phyloP scores from a whole-genome alignment of 2,113 vertebrate genomes.

The Asarcornis scutulata region DNA sequence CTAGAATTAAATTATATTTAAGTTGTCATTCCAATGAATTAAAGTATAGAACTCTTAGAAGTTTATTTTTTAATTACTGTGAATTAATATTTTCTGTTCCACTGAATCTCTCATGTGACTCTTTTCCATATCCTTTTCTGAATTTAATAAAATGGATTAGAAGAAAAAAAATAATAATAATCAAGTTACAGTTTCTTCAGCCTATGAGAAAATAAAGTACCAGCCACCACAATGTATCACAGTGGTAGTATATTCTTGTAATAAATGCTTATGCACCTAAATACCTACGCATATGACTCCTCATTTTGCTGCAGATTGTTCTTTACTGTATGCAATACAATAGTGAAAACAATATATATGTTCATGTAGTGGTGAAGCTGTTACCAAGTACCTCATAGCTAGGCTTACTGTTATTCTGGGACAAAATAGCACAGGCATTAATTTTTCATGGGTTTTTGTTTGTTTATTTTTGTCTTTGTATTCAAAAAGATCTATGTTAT shows the following conservation, averaged over 20 bases:
- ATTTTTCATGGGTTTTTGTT: too few species aligned
- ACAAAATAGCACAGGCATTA: neutral
- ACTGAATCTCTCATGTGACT: neutral
- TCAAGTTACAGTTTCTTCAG: neutral
- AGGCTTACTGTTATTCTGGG: neutral
- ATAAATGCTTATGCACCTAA: neutral
- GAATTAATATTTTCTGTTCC: neutral
- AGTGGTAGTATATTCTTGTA: neutral
- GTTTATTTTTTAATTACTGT: neutral
- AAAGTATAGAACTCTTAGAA: neutral
- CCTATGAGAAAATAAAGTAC: neutral
- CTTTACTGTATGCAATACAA: neutral
- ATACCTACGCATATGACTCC: neutral
- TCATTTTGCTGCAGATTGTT: neutral
- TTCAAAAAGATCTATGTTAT: neutral
- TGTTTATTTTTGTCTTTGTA: too few species aligned
- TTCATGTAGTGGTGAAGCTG: neutral
- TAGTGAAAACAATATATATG: neutral
- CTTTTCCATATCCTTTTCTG: neutral
- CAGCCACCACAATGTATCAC: neutral
- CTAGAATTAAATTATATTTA: neutral
- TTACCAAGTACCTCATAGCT: neutral
- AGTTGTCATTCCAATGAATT: neutral
- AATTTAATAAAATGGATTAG: neutral
- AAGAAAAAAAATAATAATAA: neutral